These are phyloP conservation scores for Mugil cephalus DNA, from an alignment of 2,113 vertebrate species.

Conservation along the genomic window DNA sequence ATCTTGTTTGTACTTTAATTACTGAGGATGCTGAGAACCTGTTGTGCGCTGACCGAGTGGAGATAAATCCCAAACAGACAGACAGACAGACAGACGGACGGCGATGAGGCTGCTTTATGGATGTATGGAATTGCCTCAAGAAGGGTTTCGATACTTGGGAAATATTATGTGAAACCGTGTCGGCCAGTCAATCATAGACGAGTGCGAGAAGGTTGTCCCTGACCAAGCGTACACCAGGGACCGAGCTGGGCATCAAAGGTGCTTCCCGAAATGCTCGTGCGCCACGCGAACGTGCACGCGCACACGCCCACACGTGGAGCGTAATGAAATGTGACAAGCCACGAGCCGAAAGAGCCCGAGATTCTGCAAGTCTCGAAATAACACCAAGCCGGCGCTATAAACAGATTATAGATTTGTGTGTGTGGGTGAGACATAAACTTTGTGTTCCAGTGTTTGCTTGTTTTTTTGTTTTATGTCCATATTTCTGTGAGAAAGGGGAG, in stretches of 20 bases:
- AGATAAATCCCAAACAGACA: conserved; percentile 38
- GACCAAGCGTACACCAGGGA: conserved; percentile 52
- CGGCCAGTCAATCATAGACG: conserved; percentile 34
- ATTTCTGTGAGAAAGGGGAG: background rate
- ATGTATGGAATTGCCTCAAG: conserved; percentile 11
- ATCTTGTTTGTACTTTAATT: conserved; percentile 49
- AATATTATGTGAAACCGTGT: conserved; percentile 31
- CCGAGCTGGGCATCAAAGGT: conserved; percentile 45
- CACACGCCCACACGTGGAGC: conserved; percentile 28
- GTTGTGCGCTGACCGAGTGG: conserved; percentile 22
- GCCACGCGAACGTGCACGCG: conserved; percentile 4
- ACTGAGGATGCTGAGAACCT: conserved; percentile 27
- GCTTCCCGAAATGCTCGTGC: conserved; percentile 39
- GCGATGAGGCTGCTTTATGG: conserved; percentile 3
- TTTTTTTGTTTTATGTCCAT: conserved; percentile 7
- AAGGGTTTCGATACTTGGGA: conserved; percentile 19
- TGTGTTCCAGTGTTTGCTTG: background rate
- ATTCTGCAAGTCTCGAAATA: conserved; percentile 54
- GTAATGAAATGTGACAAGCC: conserved; percentile 73
- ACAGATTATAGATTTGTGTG: conserved; percentile 43
- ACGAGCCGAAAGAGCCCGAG: conserved; percentile 43
- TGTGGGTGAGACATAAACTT: conserved; percentile 38
- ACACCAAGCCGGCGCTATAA: conserved; percentile 42
- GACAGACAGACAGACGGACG: background rate
- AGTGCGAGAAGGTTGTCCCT: conserved; percentile 42